Evolutionary conservation across 2,888 invertebrate genomes (phyloP).

Genomic region (Drosophila yooni): DNA sequence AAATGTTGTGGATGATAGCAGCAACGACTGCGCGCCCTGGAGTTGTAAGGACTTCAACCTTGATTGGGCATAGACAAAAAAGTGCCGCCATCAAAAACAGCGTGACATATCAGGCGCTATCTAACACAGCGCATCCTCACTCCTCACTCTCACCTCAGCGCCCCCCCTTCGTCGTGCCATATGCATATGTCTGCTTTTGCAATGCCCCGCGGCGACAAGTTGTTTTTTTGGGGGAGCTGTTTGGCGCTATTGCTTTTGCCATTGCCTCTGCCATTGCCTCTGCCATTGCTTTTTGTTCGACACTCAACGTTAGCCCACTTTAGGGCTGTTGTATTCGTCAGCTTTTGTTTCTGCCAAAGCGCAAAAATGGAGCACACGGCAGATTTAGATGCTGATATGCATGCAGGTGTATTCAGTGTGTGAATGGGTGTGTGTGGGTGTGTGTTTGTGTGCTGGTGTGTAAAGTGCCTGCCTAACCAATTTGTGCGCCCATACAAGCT

Average conservation of each 20-base stretch:
- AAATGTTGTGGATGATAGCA: conserved; percentile 43
- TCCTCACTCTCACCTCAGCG: not conserved
- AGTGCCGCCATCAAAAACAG: conserved; percentile 73
- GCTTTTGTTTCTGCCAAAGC: conserved; percentile 55
- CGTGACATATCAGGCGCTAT: conserved; percentile 59
- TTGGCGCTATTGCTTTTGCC: conserved; percentile 36
- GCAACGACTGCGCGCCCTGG: conserved; percentile 36
- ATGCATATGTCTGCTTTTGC: conserved; percentile 57
- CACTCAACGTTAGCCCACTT: conserved; percentile 75
- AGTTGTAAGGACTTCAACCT: conserved; percentile 54
- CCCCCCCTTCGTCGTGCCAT: not conserved
- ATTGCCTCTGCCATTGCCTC: not conserved
- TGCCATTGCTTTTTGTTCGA: conserved; percentile 41
- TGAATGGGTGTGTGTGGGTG: conserved; percentile 25
- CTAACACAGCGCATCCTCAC: conserved; percentile 24
- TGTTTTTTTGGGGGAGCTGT: conserved; percentile 32
- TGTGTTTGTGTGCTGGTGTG: conserved; percentile 48
- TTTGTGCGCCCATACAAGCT: conserved; percentile 75
- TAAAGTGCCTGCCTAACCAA: conserved; percentile 75
- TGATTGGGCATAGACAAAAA: conserved; percentile 75
- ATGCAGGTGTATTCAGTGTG: conserved; percentile 32
- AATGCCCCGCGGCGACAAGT: conserved; percentile 59
- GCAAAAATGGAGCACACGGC: conserved; percentile 71
- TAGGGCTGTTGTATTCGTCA: conserved; percentile 63
- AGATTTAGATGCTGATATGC: conserved; percentile 74